A percentile compares a stretch with the other conserved stretches of the same genome.
Evolutionary conservation across 2,797 vertebrate species (phyloP).

Genomic region (Liasis olivaceus): DNA sequence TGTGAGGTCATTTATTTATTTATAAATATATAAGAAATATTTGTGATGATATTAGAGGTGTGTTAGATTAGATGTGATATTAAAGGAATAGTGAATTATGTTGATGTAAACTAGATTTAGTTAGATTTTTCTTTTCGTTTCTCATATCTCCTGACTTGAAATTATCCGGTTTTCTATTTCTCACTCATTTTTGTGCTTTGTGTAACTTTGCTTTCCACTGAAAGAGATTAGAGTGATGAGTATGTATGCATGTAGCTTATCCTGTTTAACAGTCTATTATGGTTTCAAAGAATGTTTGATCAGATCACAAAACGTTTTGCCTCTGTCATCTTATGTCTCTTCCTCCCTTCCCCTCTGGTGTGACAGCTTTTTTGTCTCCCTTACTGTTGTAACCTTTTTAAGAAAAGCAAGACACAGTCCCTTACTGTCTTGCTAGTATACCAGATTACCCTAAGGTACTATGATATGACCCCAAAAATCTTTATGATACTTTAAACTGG

Average conservation of each 20-base stretch:
- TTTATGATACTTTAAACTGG: not conserved
- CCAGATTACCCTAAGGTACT: not conserved
- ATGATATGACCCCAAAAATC: not conserved
- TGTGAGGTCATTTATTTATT: not conserved
- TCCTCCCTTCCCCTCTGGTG: not conserved
- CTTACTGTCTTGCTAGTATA: not conserved
- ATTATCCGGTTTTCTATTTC: not conserved
- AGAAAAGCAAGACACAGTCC: not conserved
- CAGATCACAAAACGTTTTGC: not conserved
- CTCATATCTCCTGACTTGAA: not conserved
- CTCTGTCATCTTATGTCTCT: not conserved
- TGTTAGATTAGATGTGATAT: not conserved
- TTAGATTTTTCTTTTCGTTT: not conserved
- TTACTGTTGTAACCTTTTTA: not conserved
- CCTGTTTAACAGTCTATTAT: not conserved
- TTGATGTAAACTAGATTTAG: not conserved
- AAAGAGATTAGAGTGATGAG: not conserved
- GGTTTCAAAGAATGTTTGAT: not conserved
- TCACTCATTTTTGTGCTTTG: not conserved
- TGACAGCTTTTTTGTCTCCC: not conserved
- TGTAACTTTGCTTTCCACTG: not conserved
- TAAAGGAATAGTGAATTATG: not conserved
- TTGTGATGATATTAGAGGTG: not conserved
- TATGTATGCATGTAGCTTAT: not conserved
- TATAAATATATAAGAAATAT: not conserved